Evolutionary conservation across 2,113 vertebrate genomes (phyloP).

Genomic region (Pollimyrus isidori): DNA sequence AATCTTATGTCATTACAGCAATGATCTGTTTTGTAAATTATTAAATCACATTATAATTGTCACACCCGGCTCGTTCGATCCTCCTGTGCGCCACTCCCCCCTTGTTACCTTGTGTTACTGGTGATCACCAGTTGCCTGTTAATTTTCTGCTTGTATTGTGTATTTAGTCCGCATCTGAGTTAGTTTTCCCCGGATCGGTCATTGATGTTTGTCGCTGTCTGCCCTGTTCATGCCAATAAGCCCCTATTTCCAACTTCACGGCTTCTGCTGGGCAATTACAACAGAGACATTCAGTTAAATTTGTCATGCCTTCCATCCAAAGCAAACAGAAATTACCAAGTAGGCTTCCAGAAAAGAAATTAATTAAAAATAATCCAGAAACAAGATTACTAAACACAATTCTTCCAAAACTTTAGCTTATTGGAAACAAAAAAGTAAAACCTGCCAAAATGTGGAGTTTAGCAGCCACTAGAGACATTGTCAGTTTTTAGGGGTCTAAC

Average conservation of each 20-base stretch:
- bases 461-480: constrained; percentile 37
- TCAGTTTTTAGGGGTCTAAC: constrained; percentile 36
- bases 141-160: too few species aligned
- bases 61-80: too few species aligned
- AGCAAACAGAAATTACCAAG: neutral
- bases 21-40: neutral
- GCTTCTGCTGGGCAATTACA: too few species aligned
- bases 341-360: constrained; percentile 11
- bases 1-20: neutral
- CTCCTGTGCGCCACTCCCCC: too few species aligned
- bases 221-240: too few species aligned
- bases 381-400: constrained; percentile 21
- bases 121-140: too few species aligned
- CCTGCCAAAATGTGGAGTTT: constrained; percentile 28
- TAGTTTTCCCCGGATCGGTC: too few species aligned
- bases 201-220: too few species aligned
- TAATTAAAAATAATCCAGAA: constrained; percentile 27
- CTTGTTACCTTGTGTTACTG: too few species aligned
- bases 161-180: too few species aligned
- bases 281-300: neutral
- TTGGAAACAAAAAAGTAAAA: constrained; percentile 29
- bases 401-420: constrained; percentile 14
- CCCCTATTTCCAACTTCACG: too few species aligned
- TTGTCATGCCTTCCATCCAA: neutral
- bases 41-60: neutral